Evolutionary conservation across 2,888 invertebrate species (phyloP).

Genomic region (Vesta saturnalis): DNA sequence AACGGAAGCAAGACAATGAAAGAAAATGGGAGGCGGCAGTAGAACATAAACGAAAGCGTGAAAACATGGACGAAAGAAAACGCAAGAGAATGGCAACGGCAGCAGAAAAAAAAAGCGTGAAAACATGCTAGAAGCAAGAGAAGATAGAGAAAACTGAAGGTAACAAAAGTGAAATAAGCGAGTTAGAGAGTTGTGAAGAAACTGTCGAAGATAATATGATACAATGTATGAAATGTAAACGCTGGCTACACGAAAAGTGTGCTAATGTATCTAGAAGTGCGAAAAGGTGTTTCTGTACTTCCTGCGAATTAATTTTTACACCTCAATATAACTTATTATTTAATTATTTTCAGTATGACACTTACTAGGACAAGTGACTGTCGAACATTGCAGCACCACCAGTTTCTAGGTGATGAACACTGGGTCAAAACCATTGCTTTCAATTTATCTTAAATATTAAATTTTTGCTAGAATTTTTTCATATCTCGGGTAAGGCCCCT

Average conservation of each 20-base stretch:
- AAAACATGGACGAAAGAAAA: not conserved
- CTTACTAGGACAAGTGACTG: not conserved
- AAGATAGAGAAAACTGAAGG: conserved; percentile 5
- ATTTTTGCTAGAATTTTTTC: not conserved
- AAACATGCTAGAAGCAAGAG: not conserved
- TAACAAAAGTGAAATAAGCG: conserved; percentile 5
- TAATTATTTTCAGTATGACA: not conserved
- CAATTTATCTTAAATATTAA: not conserved
- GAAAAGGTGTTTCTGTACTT: not conserved
- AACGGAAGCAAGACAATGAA: not conserved
- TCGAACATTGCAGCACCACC: not conserved
- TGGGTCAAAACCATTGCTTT: conserved; percentile 1
- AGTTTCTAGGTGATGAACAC: conserved; percentile 1
- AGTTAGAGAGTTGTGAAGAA: not conserved
- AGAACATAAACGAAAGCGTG: not conserved
- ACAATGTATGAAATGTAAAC: conserved; percentile 6
- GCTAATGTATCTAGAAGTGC: not conserved
- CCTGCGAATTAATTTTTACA: not conserved
- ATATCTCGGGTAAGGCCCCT: not conserved
- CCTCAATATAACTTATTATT: conserved; percentile 8
- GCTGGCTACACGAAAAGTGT: conserved; percentile 9
- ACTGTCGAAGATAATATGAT: not conserved
- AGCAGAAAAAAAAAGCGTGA: conserved; percentile 5
- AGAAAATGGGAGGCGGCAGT: not conserved
- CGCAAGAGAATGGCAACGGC: not conserved